phyloP scores from a whole-genome alignment of 2,888 invertebrate species.

The Dicyrtomina minuta region DNA sequence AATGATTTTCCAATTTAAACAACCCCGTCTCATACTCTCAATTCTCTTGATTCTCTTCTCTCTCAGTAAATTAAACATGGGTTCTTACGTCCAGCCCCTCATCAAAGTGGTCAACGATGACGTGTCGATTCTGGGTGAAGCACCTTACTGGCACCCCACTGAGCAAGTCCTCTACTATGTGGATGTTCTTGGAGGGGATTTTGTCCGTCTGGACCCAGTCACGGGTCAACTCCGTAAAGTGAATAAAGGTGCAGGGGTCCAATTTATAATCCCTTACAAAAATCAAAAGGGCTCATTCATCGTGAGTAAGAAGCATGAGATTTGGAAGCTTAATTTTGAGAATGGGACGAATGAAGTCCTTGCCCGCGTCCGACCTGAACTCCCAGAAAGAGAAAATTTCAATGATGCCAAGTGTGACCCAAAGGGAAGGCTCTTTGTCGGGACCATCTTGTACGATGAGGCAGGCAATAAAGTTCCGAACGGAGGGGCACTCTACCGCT shows the following conservation, averaged over 20 bases:
- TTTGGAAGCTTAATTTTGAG: slow-evolving; percentile 19
- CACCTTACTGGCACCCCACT: slow-evolving; percentile 18
- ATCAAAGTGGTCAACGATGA: slow-evolving; percentile 5
- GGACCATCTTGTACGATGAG: slow-evolving; percentile 14
- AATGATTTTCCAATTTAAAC: no score
- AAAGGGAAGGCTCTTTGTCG: slow-evolving; percentile 19
- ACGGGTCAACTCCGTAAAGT: slow-evolving; percentile 13
- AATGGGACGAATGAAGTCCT: background rate
- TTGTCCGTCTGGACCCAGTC: slow-evolving; percentile 7
- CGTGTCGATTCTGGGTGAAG: slow-evolving; percentile 10
- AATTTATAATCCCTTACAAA: slow-evolving; percentile 24
- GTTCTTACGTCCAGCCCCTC: slow-evolving; percentile 4
- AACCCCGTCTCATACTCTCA: no score
- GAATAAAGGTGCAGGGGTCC: slow-evolving; percentile 3
- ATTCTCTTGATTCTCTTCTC: no score
- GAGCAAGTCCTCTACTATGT: slow-evolving; percentile 31
- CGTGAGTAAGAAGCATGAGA: slow-evolving; percentile 4
- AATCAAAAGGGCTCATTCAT: slow-evolving; percentile 14
- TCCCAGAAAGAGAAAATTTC: slow-evolving; percentile 13
- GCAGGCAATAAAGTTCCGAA: slow-evolving; percentile 3
- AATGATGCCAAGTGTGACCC: slow-evolving; percentile 33
- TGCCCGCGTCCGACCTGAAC: slow-evolving; percentile 1
- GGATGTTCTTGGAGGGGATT: slow-evolving; percentile 15
- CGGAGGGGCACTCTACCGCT: slow-evolving; percentile 22
- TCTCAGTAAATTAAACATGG: background rate